phyloP scores from a whole-genome alignment of 2,888 invertebrate species.

The Eupeodes latifasciatus region DNA sequence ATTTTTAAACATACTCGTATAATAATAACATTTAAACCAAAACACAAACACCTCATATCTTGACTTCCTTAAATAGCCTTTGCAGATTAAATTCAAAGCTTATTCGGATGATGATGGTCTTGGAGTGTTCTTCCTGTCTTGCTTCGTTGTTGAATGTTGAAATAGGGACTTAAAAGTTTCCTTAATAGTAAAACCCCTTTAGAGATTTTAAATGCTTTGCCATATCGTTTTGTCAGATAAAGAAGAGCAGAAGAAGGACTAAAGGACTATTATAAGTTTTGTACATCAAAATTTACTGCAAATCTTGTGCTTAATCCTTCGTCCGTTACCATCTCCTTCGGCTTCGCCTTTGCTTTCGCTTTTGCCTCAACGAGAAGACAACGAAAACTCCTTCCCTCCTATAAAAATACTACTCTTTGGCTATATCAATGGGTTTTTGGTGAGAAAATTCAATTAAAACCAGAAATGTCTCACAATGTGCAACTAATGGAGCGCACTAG shows the following conservation, averaged over 20 bases:
- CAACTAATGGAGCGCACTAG: constrained; percentile 74
- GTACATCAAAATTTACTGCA: constrained; percentile 67
- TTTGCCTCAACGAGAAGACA: not conserved
- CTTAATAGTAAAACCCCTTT: constrained; percentile 42
- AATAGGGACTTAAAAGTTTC: constrained; percentile 47
- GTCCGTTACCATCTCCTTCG: not conserved
- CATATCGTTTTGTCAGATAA: constrained; percentile 59
- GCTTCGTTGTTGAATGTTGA: too few relatives aligned
- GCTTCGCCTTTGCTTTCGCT: not conserved
- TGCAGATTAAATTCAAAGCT: constrained; percentile 12
- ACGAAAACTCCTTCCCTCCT: not conserved
- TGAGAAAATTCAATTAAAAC: constrained; percentile 75
- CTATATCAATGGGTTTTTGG: constrained; percentile 44
- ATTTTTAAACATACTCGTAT: constrained; percentile 7
- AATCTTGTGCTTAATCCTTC: constrained; percentile 45
- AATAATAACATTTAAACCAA: not conserved
- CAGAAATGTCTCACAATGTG: constrained; percentile 74
- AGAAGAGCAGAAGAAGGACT: constrained; percentile 17
- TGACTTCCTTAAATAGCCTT: not conserved
- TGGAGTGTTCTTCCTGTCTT: not conserved
- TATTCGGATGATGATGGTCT: not conserved
- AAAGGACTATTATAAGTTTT: constrained; percentile 61
- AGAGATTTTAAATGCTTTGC: constrained; percentile 41
- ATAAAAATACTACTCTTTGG: not conserved
- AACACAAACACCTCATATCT: constrained; percentile 22